Evolutionary conservation across 2,888 invertebrate genomes (phyloP).

Genomic region (Acleris holmiana): DNA sequence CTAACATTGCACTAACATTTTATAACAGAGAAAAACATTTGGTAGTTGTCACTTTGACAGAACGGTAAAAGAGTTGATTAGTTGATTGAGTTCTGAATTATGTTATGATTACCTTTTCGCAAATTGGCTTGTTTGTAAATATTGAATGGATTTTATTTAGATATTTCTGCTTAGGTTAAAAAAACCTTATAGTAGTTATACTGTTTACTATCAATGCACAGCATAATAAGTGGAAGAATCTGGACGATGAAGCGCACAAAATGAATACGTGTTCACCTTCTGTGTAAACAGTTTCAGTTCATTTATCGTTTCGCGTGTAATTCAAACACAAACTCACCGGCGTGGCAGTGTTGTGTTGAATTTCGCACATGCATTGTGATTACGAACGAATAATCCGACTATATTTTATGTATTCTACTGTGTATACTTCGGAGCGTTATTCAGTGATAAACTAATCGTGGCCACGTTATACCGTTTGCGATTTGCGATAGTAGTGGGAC

Average conservation of each 20-base stretch:
- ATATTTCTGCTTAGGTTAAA: background rate
- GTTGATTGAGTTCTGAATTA: too few relatives aligned
- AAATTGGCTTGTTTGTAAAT: too few relatives aligned
- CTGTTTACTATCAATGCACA: background rate
- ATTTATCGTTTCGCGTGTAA: slow-evolving; percentile 59
- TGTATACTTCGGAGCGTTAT: slow-evolving; percentile 43
- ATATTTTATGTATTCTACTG: slow-evolving; percentile 50
- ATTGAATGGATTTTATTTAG: too few relatives aligned
- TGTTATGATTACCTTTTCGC: too few relatives aligned
- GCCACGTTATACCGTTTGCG: slow-evolving; percentile 48
- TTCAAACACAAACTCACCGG: slow-evolving; percentile 47
- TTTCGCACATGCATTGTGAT: slow-evolving; percentile 47
- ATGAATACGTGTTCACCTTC: slow-evolving; percentile 47
- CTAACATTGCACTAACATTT: too few relatives aligned
- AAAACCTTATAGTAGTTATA: background rate
- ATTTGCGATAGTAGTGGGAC: slow-evolving; percentile 46
- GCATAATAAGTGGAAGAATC: background rate
- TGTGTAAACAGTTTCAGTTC: slow-evolving; percentile 62
- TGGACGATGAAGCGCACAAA: slow-evolving; percentile 19
- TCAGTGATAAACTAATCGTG: slow-evolving; percentile 53
- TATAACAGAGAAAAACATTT: too few relatives aligned
- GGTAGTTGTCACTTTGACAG: too few relatives aligned
- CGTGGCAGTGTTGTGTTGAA: slow-evolving; percentile 40
- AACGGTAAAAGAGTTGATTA: too few relatives aligned
- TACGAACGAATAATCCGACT: slow-evolving; percentile 53